These are phyloP conservation scores for Rhagologus leucostigma DNA, from an alignment of 2,113 vertebrate genomes.

Conservation along the genomic window DNA sequence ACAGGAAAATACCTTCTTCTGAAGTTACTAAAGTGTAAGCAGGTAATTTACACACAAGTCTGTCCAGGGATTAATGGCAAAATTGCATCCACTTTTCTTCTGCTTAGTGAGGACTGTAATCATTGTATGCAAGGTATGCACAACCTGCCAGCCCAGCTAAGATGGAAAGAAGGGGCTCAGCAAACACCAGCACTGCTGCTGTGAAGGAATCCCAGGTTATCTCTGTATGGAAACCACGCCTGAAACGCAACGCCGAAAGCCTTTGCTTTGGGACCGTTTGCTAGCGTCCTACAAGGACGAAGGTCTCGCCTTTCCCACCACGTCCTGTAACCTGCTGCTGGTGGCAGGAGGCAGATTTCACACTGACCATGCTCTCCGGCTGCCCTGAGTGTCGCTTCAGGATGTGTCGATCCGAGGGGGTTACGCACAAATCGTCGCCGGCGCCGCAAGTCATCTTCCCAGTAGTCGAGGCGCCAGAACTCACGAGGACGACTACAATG, in stretches of 20 bases:
- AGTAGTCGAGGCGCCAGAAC: conserved; percentile 99
- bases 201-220: background rate
- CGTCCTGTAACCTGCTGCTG: conserved; percentile 73
- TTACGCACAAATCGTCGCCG: conserved; percentile 96
- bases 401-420: conserved; percentile 95
- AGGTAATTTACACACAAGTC: background rate
- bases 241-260: background rate
- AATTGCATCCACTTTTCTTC: background rate
- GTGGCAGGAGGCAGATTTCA: conserved; percentile 57
- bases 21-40: background rate
- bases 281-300: conserved; percentile 51
- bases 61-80: background rate
- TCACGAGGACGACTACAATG: conserved; percentile 92
- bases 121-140: background rate
- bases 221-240: background rate
- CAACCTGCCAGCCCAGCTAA: background rate
- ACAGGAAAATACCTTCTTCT: background rate
- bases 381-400: conserved; percentile 92
- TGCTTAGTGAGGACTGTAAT: background rate
- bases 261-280: conserved; percentile 37
- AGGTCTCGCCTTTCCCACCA: conserved; percentile 70
- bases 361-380: conserved; percentile 92
- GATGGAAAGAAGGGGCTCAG: background rate
- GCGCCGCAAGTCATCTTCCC: conserved; percentile 99
- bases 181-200: background rate